Evolutionary conservation across 64 coral and sea anemone species (phyloP).

Genomic region (Catalaphyllia jardinei): DNA sequence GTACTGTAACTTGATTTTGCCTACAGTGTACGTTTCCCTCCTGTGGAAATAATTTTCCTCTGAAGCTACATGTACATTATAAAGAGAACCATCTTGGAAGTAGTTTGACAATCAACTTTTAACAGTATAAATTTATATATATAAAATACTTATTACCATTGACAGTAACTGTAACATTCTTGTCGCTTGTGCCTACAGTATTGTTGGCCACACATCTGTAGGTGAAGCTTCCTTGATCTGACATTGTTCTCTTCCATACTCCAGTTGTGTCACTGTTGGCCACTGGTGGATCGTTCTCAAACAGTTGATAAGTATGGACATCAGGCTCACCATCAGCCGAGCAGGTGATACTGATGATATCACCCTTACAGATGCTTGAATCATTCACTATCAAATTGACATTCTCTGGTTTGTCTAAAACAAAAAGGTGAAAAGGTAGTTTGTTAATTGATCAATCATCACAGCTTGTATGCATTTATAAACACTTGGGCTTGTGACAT

Average conservation of each 20-base stretch:
- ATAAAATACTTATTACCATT: background rate
- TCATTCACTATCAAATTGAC: background rate
- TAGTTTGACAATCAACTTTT: no score
- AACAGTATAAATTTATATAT: no score
- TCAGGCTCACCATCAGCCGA: background rate
- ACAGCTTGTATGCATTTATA: no score
- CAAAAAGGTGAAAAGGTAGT: background rate
- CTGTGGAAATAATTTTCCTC: no score
- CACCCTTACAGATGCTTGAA: background rate
- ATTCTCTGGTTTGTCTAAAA: background rate
- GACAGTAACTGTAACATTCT: background rate
- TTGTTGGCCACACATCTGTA: slow-evolving; percentile 20
- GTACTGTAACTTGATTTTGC: no score
- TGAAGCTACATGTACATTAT: no score
- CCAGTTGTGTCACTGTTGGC: no score
- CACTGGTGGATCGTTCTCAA: background rate
- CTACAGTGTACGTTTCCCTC: no score
- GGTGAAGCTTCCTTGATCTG: background rate
- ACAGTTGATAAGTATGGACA: slow-evolving; percentile 9
- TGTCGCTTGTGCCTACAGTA: background rate
- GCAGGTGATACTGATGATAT: background rate
- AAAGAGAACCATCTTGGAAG: no score
- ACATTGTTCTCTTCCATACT: background rate
- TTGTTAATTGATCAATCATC: no score
- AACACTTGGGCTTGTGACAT: no score